Conservation (phyloP, 2,113 vertebrate species). For the Gadus chalcogrammus region DNA sequence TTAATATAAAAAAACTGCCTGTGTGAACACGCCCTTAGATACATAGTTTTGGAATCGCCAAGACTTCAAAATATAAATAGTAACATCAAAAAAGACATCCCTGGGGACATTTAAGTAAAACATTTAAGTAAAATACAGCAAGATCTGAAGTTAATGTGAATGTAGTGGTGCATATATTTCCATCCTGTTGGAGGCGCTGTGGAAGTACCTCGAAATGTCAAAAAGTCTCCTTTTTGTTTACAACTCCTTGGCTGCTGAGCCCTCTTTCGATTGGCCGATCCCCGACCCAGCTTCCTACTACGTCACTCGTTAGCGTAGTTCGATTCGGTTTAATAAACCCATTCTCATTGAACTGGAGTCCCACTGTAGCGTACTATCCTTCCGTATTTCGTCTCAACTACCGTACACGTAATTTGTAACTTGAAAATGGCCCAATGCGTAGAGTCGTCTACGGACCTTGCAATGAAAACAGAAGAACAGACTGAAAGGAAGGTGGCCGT, state of each 20-base stretch:
- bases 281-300: slow-evolving; percentile 30
- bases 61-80: too few relatives aligned
- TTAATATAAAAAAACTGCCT: too few relatives aligned
- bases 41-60: too few relatives aligned
- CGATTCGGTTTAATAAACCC: slow-evolving; percentile 36
- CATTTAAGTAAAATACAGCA: too few relatives aligned
- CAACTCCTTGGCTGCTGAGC: neutral
- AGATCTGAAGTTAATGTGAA: too few relatives aligned
- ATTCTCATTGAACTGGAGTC: neutral
- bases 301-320: slow-evolving; percentile 19
- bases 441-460: neutral
- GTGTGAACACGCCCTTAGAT: too few relatives aligned
- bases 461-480: slow-evolving; percentile 17
- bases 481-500: slow-evolving; percentile 61
- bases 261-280: slow-evolving; percentile 54
- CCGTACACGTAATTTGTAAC: neutral
- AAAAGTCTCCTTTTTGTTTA: neutral
- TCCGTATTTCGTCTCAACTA: neutral
- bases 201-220: fast-evolving
- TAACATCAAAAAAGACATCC: too few relatives aligned
- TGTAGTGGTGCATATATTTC: neutral
- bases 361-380: neutral
- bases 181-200: slow-evolving; percentile 39
- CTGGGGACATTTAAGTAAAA: too few relatives aligned
- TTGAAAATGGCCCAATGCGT: slow-evolving; percentile 58